Conservation (phyloP, 1,140 invertebrate genomes). For the Habropoda laboriosa region DNA sequence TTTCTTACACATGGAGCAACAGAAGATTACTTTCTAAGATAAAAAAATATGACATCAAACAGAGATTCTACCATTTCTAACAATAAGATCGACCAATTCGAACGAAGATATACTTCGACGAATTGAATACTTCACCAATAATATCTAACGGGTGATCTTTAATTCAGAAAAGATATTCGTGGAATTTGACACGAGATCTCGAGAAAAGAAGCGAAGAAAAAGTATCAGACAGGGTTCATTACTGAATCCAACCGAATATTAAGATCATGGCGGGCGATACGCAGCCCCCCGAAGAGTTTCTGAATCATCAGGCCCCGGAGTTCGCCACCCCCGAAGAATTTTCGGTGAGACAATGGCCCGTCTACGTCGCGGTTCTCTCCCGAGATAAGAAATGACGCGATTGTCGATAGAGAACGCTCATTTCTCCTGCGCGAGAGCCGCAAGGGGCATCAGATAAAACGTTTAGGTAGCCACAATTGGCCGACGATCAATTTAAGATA, state of each 20-base stretch:
- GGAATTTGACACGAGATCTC: background rate
- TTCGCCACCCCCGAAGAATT: slow-evolving; percentile 25
- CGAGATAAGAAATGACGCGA: slow-evolving; percentile 29
- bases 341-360: slow-evolving; percentile 35
- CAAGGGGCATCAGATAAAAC: slow-evolving; percentile 3
- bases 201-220: background rate
- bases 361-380: slow-evolving; percentile 22
- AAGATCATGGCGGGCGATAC: slow-evolving; percentile 39
- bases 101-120: no score
- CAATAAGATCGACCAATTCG: no score
- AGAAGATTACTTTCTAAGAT: no score
- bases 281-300: slow-evolving; percentile 12
- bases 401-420: slow-evolving; percentile 27
- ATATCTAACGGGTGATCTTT: background rate
- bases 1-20: no score
- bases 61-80: no score
- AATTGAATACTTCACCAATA: background rate
- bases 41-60: no score
- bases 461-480: background rate
- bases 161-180: background rate
- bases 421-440: slow-evolving; percentile 1
- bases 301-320: slow-evolving; percentile 40
- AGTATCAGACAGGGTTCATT: background rate
- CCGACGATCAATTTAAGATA: slow-evolving; percentile 10
- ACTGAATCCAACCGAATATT: slow-evolving; percentile 18